A percentile compares a stretch with the other conserved stretches of the same genome.
These are phyloP conservation scores for Rhabdomys pumilio DNA, from an alignment of 2,797 vertebrate genomes.

Conservation along the genomic window DNA sequence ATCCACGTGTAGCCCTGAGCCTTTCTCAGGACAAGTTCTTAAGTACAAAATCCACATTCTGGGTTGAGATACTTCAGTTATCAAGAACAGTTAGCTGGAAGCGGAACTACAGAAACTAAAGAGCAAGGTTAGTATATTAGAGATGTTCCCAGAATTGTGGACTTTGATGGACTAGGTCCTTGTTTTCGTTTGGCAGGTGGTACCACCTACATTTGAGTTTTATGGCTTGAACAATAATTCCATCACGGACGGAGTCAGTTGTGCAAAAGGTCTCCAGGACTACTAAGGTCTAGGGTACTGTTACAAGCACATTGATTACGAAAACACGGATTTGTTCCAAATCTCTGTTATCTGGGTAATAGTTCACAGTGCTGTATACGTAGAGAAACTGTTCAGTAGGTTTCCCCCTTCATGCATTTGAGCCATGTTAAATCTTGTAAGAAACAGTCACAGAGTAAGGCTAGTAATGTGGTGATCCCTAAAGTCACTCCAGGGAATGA, in stretches of 20 bases:
- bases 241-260: background rate
- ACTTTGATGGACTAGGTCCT: background rate
- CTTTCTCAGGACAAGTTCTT: background rate
- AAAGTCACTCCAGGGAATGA: background rate
- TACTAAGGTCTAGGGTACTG: background rate
- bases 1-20: background rate
- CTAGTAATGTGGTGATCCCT: background rate
- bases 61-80: background rate
- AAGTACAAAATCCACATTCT: background rate
- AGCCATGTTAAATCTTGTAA: conserved; percentile 4
- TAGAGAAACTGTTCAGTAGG: background rate
- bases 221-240: background rate
- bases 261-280: background rate
- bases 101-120: background rate
- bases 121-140: background rate
- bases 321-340: background rate
- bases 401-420: background rate
- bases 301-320: background rate
- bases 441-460: background rate
- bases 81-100: background rate
- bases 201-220: background rate
- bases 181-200: background rate
- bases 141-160: background rate
- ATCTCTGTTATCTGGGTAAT: background rate
- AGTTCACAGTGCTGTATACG: background rate